Conservation (phyloP, 2,113 vertebrate genomes). For the Isichthys henryi region DNA sequence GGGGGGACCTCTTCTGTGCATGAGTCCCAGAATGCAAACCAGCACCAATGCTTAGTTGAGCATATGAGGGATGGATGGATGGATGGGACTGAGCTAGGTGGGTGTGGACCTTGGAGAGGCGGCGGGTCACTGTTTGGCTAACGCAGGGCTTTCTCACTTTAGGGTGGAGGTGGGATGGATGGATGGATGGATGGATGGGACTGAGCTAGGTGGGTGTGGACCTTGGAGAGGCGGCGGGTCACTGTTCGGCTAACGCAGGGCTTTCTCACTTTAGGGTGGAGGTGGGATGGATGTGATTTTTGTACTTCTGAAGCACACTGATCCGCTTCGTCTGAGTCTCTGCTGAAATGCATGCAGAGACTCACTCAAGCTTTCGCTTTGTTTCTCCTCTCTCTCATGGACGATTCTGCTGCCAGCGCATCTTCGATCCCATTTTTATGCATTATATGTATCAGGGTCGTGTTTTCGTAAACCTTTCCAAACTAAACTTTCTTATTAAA, state of each 20-base stretch:
- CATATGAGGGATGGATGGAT: background rate
- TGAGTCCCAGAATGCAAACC: background rate
- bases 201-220: background rate
- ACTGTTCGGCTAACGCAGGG: background rate
- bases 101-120: background rate
- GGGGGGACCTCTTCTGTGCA: background rate
- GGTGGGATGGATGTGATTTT: background rate
- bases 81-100: background rate
- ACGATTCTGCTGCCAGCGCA: slow-evolving; percentile 12
- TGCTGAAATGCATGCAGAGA: background rate
- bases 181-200: background rate
- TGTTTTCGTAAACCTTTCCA: slow-evolving; percentile 48
- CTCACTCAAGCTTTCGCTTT: slow-evolving; percentile 17
- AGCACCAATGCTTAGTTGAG: background rate
- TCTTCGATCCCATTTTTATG: slow-evolving; percentile 37
- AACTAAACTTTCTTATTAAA: slow-evolving; percentile 27
- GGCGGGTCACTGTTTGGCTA: background rate
- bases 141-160: background rate
- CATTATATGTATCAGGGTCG: background rate
- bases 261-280: background rate
- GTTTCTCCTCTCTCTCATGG: slow-evolving; percentile 20
- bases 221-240: background rate
- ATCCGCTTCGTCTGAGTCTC: background rate
- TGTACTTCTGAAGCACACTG: slow-evolving; percentile 5
- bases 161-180: background rate